Base-by-base conservation (phyloP, 2,888 invertebrate genomes). In the Aleiodes alternator region DNA sequence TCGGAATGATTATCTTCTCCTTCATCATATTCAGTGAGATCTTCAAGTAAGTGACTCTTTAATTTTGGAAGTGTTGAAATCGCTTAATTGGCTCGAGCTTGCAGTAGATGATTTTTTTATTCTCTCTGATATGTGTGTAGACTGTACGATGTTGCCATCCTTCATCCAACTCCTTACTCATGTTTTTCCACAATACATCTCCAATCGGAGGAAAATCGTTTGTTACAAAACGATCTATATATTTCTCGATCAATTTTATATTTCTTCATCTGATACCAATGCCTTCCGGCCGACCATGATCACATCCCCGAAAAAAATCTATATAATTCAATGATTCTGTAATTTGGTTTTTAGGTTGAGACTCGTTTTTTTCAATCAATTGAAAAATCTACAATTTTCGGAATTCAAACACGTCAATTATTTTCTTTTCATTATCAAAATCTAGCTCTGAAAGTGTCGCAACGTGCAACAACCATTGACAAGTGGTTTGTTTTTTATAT, bases 81-180 rank as follows among this genome's bases (percentile, higher is more conserved):
- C 11, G 71, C 70, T 43, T 53, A 38, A 16, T 74, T 69, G 34
- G n/a, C 43, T 31, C 76, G 56, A 74, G 76, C 76, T 64, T 43
- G 48, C 14, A 16, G 11, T 2, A 77, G 69, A 75, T 77, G 16
- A 57, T 43, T n/a, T 51, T 66, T 73, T 77, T 73, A 50, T 77
- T 69, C 31, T 73, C 61, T 12, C 77, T 68, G 7, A 79, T 59
- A 29, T 77, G 68, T 12, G 53, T 77, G 29, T 79, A 78, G 1
- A 80, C 74, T 1, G 73, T 66, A 55, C 66, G 74, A 31, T 70
- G 71, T 59, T 66, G 73, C 78, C 77, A 78, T 59, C 51, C 71
- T 14, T 74, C 76, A 55, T 56, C 56, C 0, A 78, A 56, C 11
- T 78, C 75, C 55, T 66, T 55, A 48, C 80, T 78, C 77, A 80